Percentiles rank a stretch among this genome's conserved stretches.
Conservation (phyloP, 1,140 invertebrate species). For the Hycleus phaleratus region DNA sequence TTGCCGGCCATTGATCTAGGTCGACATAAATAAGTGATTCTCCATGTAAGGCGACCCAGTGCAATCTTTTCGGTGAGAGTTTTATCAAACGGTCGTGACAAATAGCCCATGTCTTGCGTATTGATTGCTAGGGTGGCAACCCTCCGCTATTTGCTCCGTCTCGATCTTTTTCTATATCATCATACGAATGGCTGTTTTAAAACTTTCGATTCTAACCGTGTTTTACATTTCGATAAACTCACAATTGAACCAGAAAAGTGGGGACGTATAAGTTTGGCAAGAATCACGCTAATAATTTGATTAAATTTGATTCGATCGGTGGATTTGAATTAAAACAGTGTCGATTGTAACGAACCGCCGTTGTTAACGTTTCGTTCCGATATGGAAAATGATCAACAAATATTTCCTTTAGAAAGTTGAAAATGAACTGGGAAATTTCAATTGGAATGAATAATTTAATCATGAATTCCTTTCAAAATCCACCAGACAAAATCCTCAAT, state of each 20-base stretch:
- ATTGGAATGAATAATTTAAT: slow-evolving; percentile 13
- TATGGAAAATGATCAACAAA: slow-evolving; percentile 2
- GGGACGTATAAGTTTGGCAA: too few species aligned
- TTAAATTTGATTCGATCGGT: too few species aligned
- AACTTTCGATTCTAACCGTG: slow-evolving; percentile 11
- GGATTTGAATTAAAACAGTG: too few species aligned
- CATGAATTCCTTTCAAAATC: slow-evolving; percentile 11
- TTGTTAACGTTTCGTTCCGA: too few species aligned
- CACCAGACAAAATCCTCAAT: slow-evolving; percentile 11
- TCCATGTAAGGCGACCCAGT: not conserved
- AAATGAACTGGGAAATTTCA: slow-evolving; percentile 15
- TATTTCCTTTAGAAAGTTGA: slow-evolving; percentile 3
- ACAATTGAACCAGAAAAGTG: slow-evolving; percentile 12
- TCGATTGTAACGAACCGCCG: too few species aligned
- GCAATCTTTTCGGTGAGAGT: slow-evolving; percentile 20
- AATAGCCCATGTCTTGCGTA: slow-evolving; percentile 25
- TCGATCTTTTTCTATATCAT: too few species aligned
- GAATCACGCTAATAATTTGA: too few species aligned
- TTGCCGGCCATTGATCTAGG: not conserved
- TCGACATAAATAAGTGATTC: slow-evolving; percentile 3
- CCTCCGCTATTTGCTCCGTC: too few species aligned
- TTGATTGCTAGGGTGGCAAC: slow-evolving; percentile 15
- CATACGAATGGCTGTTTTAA: too few species aligned
- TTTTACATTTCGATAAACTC: slow-evolving; percentile 15
- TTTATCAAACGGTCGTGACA: slow-evolving; percentile 23